A percentile compares a stretch with the other conserved stretches of the same genome.
Evolutionary conservation across 2,113 vertebrate species (phyloP).

Genomic region (Halichoeres trimaculatus): DNA sequence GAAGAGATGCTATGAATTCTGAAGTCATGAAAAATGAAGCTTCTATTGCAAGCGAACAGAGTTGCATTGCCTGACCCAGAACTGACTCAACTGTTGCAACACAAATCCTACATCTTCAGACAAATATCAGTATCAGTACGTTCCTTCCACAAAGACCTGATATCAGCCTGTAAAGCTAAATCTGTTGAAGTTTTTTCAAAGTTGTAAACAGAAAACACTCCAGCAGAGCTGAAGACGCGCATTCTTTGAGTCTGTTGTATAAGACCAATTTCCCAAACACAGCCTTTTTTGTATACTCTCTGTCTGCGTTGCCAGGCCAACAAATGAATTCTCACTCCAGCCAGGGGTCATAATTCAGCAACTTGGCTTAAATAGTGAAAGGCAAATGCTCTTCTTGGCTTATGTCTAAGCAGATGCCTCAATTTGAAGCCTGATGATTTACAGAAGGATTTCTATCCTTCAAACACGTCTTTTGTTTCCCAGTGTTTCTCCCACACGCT

Average conservation of each 20-base stretch:
- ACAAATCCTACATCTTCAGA: too few species aligned
- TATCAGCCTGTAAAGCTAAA: not conserved
- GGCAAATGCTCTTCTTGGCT: not conserved
- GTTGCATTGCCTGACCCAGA: too few species aligned
- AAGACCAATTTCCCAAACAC: not conserved
- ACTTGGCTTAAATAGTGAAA: constrained; percentile 17
- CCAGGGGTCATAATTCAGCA: not conserved
- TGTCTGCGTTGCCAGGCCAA: constrained; percentile 1
- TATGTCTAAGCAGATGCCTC: not conserved
- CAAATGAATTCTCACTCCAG: not conserved
- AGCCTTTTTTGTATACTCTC: not conserved
- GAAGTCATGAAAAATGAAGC: too few species aligned
- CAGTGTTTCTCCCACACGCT: not conserved
- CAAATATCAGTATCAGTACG: not conserved
- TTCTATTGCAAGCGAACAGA: too few species aligned
- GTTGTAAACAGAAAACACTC: not conserved
- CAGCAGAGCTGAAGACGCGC: not conserved
- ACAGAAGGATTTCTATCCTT: not conserved
- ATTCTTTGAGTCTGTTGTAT: too few species aligned
- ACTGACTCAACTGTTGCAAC: too few species aligned
- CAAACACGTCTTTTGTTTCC: not conserved
- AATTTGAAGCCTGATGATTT: not conserved
- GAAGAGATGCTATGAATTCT: too few species aligned
- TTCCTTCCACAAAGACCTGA: too few species aligned
- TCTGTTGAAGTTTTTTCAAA: not conserved